Evolutionary conservation across 1,140 invertebrate genomes (phyloP), one percentile per base, ranked within the genome.

Genomic region (Bombus haemorrhoidalis): DNA sequence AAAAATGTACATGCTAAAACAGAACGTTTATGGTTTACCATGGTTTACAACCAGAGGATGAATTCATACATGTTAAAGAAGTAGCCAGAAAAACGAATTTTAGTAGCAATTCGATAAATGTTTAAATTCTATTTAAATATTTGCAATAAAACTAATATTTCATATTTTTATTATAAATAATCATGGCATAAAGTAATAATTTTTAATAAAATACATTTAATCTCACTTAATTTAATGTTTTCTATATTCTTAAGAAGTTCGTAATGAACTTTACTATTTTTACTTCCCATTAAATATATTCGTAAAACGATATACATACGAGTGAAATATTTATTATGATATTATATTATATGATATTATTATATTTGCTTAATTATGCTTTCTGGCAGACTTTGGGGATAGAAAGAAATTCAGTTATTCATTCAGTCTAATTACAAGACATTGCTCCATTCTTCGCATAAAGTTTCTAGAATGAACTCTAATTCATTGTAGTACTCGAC

Each of bases 1-100:
- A 86, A 90, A 84, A 91, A 91, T 83, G 25, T 85, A 74, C 85
- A 32, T 12, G 43, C 74, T 74, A 79, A 83, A 86, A 88, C 59
- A 9, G 72, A 89, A 15, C 80, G 72, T 12, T 53, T 57, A 22
- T 41, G 71, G 13, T 41, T 79, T 8, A 81, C 4, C 43, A 43
- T 43, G 43, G 43, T 43, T 47, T 47, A 47, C 13, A 47, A 62
- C 75, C 75, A 28, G 66, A 81, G 75, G 69, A 86, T 79, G 62
- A 79, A 59, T 89, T 79, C 32, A 41, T 82, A 47, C 83, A 75
- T 28, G 59, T 81, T n/a, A 79, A 89, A 39, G 28, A 86, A 37
- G 57, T 62, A 82, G 43, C 75, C 57, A 41, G 22, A 28, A 88
- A 79, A 68, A 83, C 82, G 2, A 79, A 72, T 47, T 88, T 57